Evolutionary conservation across 2,888 invertebrate genomes (phyloP).

Genomic region (Hylaea fasciaria): DNA sequence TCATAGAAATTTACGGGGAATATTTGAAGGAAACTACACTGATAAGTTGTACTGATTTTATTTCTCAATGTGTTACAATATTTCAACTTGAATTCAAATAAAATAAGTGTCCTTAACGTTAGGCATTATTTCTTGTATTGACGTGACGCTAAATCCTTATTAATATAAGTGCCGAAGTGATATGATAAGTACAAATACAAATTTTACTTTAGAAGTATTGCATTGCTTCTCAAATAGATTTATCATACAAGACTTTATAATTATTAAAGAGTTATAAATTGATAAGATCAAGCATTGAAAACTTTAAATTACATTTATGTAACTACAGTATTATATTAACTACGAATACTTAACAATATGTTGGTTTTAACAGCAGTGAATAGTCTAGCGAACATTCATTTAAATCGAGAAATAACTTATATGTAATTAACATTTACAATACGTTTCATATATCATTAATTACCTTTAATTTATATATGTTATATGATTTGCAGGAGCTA

Average conservation of each 20-base stretch:
- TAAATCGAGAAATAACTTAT: conserved; percentile 40
- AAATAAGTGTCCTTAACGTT: conserved; percentile 67
- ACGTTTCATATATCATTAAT: conserved; percentile 39
- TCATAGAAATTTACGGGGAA: neutral
- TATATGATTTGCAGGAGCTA: conserved; percentile 56
- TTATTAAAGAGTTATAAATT: conserved; percentile 38
- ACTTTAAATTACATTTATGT: conserved; percentile 39
- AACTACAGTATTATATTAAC: conserved; percentile 30
- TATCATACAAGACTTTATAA: conserved; percentile 37
- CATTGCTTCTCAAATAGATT: conserved; percentile 47
- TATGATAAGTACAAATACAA: conserved; percentile 57
- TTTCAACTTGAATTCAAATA: conserved; percentile 64
- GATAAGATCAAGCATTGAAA: conserved; percentile 40
- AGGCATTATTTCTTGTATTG: conserved; percentile 54
- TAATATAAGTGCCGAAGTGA: conserved; percentile 67
- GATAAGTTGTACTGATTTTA: conserved; percentile 67
- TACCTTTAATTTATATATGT: conserved; percentile 49
- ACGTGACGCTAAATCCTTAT: conserved; percentile 65
- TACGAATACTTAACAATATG: conserved; percentile 38
- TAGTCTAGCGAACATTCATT: conserved; percentile 37
- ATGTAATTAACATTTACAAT: conserved; percentile 32
- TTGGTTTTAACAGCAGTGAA: conserved; percentile 39
- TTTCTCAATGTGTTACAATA: conserved; percentile 74
- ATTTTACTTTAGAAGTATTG: conserved; percentile 47
- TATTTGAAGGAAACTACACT: conserved; percentile 44